These are phyloP conservation scores for Periplaneta americana DNA, from an alignment of 1,140 invertebrate species.

Conservation along the genomic window DNA sequence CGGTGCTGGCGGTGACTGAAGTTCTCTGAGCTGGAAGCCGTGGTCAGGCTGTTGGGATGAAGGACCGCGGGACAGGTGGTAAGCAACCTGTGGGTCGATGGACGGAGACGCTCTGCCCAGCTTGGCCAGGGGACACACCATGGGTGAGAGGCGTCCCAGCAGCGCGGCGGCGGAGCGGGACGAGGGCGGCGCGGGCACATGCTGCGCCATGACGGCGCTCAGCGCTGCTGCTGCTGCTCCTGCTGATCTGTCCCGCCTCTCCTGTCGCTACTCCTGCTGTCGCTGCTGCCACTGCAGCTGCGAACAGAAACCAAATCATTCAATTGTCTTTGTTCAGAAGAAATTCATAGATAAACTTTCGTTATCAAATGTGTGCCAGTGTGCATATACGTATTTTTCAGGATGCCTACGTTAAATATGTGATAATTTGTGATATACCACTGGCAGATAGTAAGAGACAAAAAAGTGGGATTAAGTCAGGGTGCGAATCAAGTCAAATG, in stretches of 20 bases:
- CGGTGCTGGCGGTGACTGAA: conserved; percentile 10
- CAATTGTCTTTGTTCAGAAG: no score
- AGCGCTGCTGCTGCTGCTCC: background rate
- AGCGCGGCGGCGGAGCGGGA: conserved; percentile 4
- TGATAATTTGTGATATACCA: no score
- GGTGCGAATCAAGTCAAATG: no score
- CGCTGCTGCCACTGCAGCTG: no score
- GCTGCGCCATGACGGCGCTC: conserved; percentile 10
- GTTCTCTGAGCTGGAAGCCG: conserved; percentile 16
- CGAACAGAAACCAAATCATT: no score
- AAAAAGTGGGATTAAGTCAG: no score
- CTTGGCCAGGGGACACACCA: conserved; percentile 51
- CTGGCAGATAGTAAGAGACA: no score
- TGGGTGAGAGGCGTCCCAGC: conserved; percentile 36
- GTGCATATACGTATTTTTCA: no score
- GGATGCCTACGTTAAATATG: no score
- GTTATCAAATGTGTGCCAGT: no score
- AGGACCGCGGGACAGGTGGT: background rate
- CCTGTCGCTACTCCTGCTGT: background rate
- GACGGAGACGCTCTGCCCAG: conserved; percentile 46
- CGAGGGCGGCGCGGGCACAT: conserved; percentile 2
- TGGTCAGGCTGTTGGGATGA: conserved; percentile 24
- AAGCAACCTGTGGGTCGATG: conserved; percentile 13
- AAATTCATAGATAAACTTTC: no score
- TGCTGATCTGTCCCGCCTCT: background rate